Percentiles rank a stretch among this genome's conserved stretches.
Conservation (phyloP, 2,797 vertebrate genomes). For the Myripristis jacobus region DNA sequence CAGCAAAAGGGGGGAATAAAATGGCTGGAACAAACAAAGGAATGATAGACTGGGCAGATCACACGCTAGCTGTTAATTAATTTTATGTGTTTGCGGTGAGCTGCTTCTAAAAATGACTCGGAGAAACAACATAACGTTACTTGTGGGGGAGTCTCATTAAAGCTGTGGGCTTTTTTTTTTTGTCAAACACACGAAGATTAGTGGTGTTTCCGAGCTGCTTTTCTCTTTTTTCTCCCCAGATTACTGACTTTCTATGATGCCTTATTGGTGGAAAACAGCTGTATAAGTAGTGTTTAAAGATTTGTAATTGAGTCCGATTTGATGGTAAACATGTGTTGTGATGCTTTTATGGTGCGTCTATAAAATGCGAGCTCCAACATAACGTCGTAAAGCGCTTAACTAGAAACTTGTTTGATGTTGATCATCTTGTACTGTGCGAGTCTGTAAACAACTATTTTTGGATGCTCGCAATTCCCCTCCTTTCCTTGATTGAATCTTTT, state of each 20-base stretch:
- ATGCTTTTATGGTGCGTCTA: conserved; percentile 34
- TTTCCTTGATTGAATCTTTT: background rate
- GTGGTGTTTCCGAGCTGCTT: conserved; percentile 25
- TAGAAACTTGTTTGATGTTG: conserved; percentile 33
- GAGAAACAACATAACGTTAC: conserved; percentile 3
- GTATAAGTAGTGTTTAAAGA: conserved; percentile 13
- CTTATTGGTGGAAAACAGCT: conserved; percentile 71
- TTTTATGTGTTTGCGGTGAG: conserved; percentile 9
- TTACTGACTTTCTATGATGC: conserved; percentile 47
- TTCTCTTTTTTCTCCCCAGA: background rate
- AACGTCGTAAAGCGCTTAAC: conserved; percentile 22
- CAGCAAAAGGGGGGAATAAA: background rate
- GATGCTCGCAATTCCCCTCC: background rate
- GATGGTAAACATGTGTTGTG: conserved; percentile 40
- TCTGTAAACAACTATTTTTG: conserved; percentile 26
- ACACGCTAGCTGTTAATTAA: conserved; percentile 5
- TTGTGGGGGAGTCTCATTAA: conserved; percentile 37
- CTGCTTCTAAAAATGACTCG: conserved; percentile 21
- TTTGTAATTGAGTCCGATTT: conserved; percentile 22
- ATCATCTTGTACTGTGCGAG: conserved; percentile 3
- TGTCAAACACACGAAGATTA: conserved; percentile 53
- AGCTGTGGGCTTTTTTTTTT: conserved; percentile 50
- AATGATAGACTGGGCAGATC: background rate
- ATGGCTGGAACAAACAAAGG: conserved; percentile 19
- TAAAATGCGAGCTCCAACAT: conserved; percentile 33